Base-by-base conservation (phyloP, 2,113 vertebrate species). In the Noctilio leporinus region DNA sequence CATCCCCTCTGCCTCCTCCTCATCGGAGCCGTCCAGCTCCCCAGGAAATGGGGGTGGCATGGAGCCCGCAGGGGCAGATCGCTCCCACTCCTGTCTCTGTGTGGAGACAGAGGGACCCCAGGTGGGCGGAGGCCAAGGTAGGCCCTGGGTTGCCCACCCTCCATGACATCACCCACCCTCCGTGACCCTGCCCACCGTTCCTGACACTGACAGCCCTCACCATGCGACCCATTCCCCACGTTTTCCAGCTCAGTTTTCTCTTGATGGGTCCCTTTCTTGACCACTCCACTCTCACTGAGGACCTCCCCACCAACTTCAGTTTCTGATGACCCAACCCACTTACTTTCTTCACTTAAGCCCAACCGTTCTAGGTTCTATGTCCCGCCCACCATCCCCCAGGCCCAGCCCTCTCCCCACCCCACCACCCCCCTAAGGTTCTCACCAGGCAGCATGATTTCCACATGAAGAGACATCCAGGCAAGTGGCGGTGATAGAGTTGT, bases 21-120 rank as follows among this genome's bases (percentile, higher is more conserved):
- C 98, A 5, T 99, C 99, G 2, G 99, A 99, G 0, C 99, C 99
- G 3, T 98, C 98, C 11, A 99, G 99, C 80, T 99, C 96, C 5
- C 98, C 98, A 0, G 98, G 98, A 67, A 99, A 99, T 0, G 98
- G 99, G 75, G 99, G 98, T 7, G 98, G 98, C 24, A 98, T 98
- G 96, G 99, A 97, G 12, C 98, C 97, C 1, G 98, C 97, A 38
- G 98, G 96, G 47, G 98, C 93, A 11, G 97, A 97, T n/a, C 98
- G 98, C 30, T 99, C 99, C 99, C 99, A 99, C 26, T 99, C 99
- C 94, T 98, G 55, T 96, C 65, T 95, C 97, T 98, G 95, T 75
- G 89, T 82, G 78, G 38, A 93, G 51, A 62, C 69, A 94, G 69
- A 87, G 35, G 16, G 26, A 59, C 0, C 7, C 8, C 4, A 22